A percentile compares a stretch with the other conserved stretches of the same genome.
phyloP scores from a whole-genome alignment of 53 echinoderm and acorn worm species.

The Holothuria scabra region DNA sequence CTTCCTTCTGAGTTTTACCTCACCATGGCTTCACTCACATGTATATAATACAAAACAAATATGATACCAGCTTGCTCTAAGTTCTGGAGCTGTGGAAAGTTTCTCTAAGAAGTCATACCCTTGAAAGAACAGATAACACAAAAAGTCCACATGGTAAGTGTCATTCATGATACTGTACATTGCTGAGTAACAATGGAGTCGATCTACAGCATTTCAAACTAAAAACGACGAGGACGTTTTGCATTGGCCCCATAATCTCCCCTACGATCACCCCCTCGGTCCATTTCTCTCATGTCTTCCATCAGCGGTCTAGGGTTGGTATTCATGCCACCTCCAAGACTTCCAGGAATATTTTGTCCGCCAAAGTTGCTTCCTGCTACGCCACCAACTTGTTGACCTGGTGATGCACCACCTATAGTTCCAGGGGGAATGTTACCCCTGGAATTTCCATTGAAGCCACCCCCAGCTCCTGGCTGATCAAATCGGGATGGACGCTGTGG shows the following conservation, averaged over 20 bases:
- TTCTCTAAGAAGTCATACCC: too few relatives aligned
- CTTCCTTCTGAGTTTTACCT: too few relatives aligned
- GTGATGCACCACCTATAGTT: slow-evolving; percentile 29
- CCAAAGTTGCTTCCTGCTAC: slow-evolving; percentile 45
- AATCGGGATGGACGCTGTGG: slow-evolving; percentile 26
- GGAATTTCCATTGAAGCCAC: slow-evolving; percentile 33
- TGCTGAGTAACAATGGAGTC: neutral
- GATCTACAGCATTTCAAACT: neutral
- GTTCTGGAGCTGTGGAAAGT: too few relatives aligned
- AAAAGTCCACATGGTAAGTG: too few relatives aligned
- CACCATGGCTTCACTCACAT: too few relatives aligned
- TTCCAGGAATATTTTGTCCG: slow-evolving; percentile 21
- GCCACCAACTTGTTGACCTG: slow-evolving; percentile 12
- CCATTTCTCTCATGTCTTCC: slow-evolving; percentile 14
- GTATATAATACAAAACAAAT: too few relatives aligned
- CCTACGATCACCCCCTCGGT: neutral
- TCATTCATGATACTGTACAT: too few relatives aligned
- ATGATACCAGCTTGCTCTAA: too few relatives aligned
- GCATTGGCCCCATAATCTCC: neutral
- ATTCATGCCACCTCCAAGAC: slow-evolving; percentile 11
- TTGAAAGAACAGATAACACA: too few relatives aligned
- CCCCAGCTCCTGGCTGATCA: slow-evolving; percentile 29
- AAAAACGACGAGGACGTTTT: slow-evolving; percentile 35
- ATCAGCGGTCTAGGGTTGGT: slow-evolving; percentile 45
- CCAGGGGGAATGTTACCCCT: slow-evolving; percentile 23